Conservation (phyloP, 1,140 invertebrate species). For the Drosophila burlai region DNA sequence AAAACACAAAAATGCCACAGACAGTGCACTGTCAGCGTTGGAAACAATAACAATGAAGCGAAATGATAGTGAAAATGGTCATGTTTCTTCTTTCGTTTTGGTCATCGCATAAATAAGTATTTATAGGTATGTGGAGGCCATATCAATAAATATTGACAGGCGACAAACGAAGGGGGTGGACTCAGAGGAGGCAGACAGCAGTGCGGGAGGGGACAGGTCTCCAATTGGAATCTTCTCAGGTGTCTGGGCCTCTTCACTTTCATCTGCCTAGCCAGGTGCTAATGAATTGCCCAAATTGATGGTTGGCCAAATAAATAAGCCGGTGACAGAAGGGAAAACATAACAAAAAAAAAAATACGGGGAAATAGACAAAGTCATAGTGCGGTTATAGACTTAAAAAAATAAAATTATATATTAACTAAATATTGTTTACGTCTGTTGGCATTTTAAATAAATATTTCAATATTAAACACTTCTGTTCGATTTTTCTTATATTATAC, state of each 20-base stretch:
- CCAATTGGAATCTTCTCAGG: constrained; percentile 43
- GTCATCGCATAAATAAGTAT: constrained; percentile 74
- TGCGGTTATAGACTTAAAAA: neutral
- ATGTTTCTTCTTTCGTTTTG: constrained; percentile 64
- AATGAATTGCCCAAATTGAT: constrained; percentile 56
- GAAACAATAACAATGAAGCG: constrained; percentile 74
- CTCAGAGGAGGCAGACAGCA: too few species aligned
- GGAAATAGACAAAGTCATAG: neutral
- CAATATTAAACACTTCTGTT: too few species aligned
- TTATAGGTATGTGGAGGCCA: constrained; percentile 34
- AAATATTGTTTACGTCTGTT: too few species aligned
- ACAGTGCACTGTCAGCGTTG: constrained; percentile 28
- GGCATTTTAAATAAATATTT: too few species aligned
- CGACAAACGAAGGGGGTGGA: neutral
- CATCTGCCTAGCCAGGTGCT: constrained; percentile 43
- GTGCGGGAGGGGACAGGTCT: neutral
- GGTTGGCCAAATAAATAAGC: constrained; percentile 4
- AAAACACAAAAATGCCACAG: constrained; percentile 47
- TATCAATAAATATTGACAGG: constrained; percentile 48
- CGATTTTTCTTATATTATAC: too few species aligned
- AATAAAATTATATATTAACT: neutral
- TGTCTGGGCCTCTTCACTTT: constrained; percentile 45
- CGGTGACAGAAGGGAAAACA: neutral
- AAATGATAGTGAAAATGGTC: constrained; percentile 83
- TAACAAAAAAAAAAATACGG: neutral